These are phyloP conservation scores for Heliconius erato DNA, from an alignment of 2,888 invertebrate species.

Conservation along the genomic window DNA sequence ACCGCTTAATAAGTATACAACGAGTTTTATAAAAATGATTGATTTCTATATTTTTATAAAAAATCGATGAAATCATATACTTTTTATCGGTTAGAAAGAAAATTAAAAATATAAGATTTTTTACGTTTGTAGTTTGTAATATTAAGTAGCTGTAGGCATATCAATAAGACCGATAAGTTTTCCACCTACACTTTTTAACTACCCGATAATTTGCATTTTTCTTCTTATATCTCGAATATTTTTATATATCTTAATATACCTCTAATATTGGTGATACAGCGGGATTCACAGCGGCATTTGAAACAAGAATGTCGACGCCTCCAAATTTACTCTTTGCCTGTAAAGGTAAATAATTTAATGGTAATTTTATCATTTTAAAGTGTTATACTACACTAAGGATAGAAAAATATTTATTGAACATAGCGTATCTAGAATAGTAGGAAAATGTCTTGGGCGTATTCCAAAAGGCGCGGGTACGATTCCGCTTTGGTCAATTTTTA, in stretches of 20 bases:
- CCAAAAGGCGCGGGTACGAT: too few relatives aligned
- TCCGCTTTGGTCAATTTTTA: too few relatives aligned
- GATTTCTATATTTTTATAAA: too few relatives aligned
- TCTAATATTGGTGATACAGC: slow-evolving; percentile 92
- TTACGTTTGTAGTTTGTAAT: too few relatives aligned
- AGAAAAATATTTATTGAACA: neutral
- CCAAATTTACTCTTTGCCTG: slow-evolving; percentile 92
- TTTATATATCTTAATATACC: slow-evolving; percentile 63
- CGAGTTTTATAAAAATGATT: too few relatives aligned
- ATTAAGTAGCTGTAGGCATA: too few relatives aligned
- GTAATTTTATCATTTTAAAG: neutral
- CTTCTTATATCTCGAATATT: too few relatives aligned
- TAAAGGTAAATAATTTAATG: neutral
- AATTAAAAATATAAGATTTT: neutral
- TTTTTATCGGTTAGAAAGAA: neutral
- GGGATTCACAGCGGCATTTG: slow-evolving; percentile 98
- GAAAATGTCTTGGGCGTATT: neutral
- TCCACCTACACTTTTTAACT: too few relatives aligned
- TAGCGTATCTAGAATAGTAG: neutral
- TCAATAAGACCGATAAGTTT: too few relatives aligned
- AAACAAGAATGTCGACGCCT: slow-evolving; percentile 96
- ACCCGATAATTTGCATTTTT: too few relatives aligned
- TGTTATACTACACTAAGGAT: neutral
- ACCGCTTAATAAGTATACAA: too few relatives aligned
- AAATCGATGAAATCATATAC: neutral